Evolutionary conservation across 2,888 invertebrate species (phyloP).

Genomic region (Aelia acuminata): DNA sequence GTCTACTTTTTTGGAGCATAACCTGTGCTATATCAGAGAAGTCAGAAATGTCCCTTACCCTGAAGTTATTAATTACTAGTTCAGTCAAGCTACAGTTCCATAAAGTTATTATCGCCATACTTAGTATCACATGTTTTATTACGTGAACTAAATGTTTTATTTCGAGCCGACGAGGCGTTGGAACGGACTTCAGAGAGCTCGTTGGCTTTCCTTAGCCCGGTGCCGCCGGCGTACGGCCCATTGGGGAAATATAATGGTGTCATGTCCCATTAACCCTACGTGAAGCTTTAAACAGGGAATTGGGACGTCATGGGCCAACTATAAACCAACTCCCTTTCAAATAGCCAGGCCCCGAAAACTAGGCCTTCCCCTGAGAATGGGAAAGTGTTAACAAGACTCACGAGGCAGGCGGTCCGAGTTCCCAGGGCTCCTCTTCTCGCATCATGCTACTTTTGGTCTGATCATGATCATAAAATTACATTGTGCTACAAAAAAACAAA

Average conservation of each 20-base stretch:
- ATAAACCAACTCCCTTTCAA: conserved; percentile 44
- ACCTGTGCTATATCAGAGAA: too few relatives aligned
- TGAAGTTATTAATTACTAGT: too few relatives aligned
- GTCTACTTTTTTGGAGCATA: too few relatives aligned
- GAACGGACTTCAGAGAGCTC: too few relatives aligned
- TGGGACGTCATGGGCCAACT: conserved; percentile 31
- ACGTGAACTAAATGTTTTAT: too few relatives aligned
- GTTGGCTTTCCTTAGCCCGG: background rate
- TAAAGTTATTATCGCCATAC: too few relatives aligned
- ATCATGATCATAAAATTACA: background rate
- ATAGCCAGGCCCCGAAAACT: conserved; percentile 30
- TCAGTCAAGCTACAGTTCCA: too few relatives aligned
- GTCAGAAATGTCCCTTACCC: too few relatives aligned
- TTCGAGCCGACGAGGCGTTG: too few relatives aligned
- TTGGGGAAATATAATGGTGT: background rate
- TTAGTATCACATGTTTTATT: too few relatives aligned
- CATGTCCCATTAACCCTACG: conserved; percentile 46
- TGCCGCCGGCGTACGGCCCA: background rate
- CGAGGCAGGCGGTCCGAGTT: background rate
- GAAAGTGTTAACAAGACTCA: conserved; percentile 7
- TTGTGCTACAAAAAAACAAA: too few relatives aligned
- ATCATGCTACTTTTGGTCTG: background rate
- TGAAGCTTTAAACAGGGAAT: conserved; percentile 32
- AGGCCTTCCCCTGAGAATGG: conserved; percentile 22
- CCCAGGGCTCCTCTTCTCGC: background rate